Conservation (phyloP, 2,797 vertebrate genomes). For the Pteropus rufus region DNA sequence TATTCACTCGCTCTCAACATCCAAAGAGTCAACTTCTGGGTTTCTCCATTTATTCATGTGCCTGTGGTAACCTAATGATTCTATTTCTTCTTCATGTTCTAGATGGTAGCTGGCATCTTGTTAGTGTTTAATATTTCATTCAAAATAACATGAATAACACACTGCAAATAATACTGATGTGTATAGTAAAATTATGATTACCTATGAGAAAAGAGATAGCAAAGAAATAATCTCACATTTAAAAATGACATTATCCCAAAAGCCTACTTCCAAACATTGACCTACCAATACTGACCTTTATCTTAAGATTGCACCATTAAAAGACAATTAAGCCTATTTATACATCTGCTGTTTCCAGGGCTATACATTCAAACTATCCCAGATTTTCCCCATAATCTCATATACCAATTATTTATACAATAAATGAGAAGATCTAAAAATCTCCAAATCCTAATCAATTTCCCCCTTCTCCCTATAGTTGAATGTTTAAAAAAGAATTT, state of each 20-base stretch:
- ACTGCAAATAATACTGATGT: background rate
- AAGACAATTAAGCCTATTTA: conserved; percentile 3
- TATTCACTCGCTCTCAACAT: background rate
- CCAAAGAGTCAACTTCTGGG: background rate
- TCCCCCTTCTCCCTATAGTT: background rate
- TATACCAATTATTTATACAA: background rate
- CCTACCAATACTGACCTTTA: background rate
- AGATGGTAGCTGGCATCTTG: background rate
- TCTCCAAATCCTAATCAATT: background rate
- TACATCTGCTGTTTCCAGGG: background rate
- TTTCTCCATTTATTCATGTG: background rate
- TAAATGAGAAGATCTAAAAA: conserved; percentile 17
- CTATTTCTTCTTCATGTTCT: background rate
- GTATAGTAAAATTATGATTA: background rate
- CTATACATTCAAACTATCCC: background rate
- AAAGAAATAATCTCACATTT: conserved; percentile 3
- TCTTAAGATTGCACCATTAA: background rate
- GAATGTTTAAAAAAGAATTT: background rate
- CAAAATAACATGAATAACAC: background rate
- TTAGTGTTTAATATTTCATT: background rate
- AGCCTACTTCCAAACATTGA: background rate
- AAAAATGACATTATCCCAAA: conserved; percentile 30
- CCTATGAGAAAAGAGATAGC: background rate
- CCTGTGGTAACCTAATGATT: background rate
- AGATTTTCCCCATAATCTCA: background rate